phyloP scores from a whole-genome alignment of 2,113 vertebrate genomes.

The Pterophyllum scalare region DNA sequence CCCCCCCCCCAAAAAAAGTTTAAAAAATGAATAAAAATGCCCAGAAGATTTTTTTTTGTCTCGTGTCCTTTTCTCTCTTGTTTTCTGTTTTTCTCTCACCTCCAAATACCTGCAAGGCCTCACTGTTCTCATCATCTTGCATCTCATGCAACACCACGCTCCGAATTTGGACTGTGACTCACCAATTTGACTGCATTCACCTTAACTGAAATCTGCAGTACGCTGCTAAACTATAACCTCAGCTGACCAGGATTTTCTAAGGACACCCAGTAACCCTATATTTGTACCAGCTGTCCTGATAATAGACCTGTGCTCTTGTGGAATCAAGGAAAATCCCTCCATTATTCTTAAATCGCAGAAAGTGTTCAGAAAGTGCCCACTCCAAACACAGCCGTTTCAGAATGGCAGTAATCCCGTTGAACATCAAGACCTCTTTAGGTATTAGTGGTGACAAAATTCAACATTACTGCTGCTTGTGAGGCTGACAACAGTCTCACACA shows the following conservation, averaged over 20 bases:
- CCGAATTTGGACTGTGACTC: constrained; percentile 17
- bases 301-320: constrained; percentile 14
- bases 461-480: not conserved
- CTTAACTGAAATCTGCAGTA: not conserved
- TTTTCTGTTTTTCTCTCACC: constrained; percentile 17
- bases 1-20: not conserved
- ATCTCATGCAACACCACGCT: constrained; percentile 17
- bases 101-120: constrained; percentile 24
- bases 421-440: not conserved
- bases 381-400: constrained; percentile 30
- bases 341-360: constrained; percentile 16
- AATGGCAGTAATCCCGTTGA: constrained; percentile 47
- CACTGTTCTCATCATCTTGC: not conserved
- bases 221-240: not conserved
- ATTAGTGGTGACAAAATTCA: constrained; percentile 9
- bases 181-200: not conserved
- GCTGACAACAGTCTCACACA: not conserved
- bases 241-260: constrained; percentile 1
- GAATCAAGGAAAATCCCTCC: constrained; percentile 44
- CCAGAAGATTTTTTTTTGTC: constrained; percentile 4
- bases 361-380: not conserved
- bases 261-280: not conserved
- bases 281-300: not conserved
- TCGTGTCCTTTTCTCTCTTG: not conserved
- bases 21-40: constrained; percentile 21